These are phyloP conservation scores for Macrosiphum euphorbiae DNA, from an alignment of 2,888 invertebrate species.

Conservation along the genomic window DNA sequence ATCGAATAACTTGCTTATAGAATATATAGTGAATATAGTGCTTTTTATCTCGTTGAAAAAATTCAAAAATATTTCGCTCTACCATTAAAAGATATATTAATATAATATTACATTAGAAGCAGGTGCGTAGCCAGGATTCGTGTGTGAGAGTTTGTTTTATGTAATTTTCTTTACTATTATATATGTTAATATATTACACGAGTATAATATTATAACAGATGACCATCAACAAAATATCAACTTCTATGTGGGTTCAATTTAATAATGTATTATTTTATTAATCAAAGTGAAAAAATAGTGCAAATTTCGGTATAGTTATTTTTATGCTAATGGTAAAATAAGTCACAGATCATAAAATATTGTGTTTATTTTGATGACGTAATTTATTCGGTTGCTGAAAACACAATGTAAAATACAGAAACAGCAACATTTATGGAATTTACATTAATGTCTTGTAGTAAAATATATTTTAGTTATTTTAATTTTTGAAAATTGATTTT, in stretches of 20 bases:
- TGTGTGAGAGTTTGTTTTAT: not conserved
- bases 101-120: not conserved
- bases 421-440: not conserved
- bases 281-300: not conserved
- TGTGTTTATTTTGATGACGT: not conserved
- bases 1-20: not conserved
- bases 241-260: not conserved
- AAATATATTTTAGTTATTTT: not conserved
- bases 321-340: no score
- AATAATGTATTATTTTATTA: not conserved
- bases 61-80: not conserved
- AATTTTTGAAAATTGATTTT: not conserved
- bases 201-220: not conserved
- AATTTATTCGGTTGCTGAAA: not conserved
- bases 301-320: not conserved
- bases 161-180: not conserved
- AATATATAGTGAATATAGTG: not conserved
- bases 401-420: not conserved
- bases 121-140: not conserved
- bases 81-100: not conserved
- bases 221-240: not conserved
- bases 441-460: not conserved
- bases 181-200: not conserved
- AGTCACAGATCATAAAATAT: not conserved
- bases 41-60: not conserved